Conservation (phyloP, 2,797 vertebrate genomes). For the Microctenopoma steveboyesi region DNA sequence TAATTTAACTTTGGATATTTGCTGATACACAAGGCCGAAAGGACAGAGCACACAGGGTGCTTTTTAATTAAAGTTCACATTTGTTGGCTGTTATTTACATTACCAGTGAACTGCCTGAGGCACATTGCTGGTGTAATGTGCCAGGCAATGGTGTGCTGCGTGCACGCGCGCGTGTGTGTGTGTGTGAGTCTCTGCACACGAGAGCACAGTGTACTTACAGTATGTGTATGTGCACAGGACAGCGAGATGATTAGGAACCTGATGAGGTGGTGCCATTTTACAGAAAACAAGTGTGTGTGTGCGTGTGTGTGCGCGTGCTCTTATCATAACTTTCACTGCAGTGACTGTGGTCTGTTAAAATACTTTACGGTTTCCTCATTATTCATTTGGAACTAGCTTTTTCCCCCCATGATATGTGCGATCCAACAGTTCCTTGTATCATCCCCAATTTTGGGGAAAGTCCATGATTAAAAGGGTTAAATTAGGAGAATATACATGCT, state of each 20-base stretch:
- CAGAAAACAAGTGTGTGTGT: conserved; percentile 6
- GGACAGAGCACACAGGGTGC: conserved; percentile 23
- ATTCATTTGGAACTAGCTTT: not conserved
- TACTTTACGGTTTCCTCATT: conserved; percentile 9
- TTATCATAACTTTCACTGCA: conserved; percentile 15
- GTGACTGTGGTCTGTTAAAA: conserved; percentile 10
- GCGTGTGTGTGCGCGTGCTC: not conserved
- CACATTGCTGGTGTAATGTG: not conserved
- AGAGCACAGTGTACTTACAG: not conserved
- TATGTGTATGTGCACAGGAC: conserved; percentile 8
- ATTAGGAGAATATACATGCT: conserved; percentile 46
- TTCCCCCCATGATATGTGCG: not conserved
- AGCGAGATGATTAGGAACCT: conserved; percentile 13
- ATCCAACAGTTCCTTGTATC: not conserved
- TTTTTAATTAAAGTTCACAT: conserved; percentile 52
- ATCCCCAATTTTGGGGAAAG: conserved; percentile 18
- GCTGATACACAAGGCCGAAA: not conserved
- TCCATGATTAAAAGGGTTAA: conserved; percentile 52
- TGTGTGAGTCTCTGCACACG: conserved; percentile 14
- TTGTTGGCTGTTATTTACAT: conserved; percentile 45
- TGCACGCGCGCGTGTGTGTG: conserved; percentile 9
- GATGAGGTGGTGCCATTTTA: conserved; percentile 20
- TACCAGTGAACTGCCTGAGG: conserved; percentile 31
- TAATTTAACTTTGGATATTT: conserved; percentile 1
- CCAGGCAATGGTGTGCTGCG: not conserved